phyloP scores from a whole-genome alignment of 2,797 vertebrate species.

The Sebastolobus altivelis region DNA sequence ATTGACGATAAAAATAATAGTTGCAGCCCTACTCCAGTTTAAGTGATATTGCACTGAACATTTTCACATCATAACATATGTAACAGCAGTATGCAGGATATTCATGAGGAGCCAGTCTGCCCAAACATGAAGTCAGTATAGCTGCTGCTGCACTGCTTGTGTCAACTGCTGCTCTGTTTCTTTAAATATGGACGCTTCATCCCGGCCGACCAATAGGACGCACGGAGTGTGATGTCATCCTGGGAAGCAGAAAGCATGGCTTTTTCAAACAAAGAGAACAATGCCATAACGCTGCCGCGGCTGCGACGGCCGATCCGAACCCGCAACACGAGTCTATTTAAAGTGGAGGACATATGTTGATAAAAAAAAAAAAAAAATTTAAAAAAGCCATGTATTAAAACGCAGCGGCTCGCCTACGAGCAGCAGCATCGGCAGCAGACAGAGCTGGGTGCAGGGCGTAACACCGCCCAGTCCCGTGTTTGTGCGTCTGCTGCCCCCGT shows the following conservation, averaged over 20 bases:
- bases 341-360: rapidly evolving
- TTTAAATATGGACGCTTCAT: conserved; percentile 82
- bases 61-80: not conserved
- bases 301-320: conserved; percentile 28
- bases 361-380: not conserved
- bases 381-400: rapidly evolving
- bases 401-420: not conserved
- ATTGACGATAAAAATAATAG: too few species aligned
- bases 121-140: conserved; percentile 10
- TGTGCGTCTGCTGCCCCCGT: conserved; percentile 69
- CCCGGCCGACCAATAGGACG: conserved; percentile 87
- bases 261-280: conserved; percentile 99
- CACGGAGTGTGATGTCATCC: conserved; percentile 93
- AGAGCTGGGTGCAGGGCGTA: conserved; percentile 74
- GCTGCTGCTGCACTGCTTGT: conserved; percentile 54
- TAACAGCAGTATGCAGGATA: not conserved
- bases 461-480: conserved; percentile 83
- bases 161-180: conserved; percentile 74
- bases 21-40: too few species aligned
- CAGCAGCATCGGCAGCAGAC: conserved; percentile 64
- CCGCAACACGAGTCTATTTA: not conserved
- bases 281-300: conserved; percentile 82
- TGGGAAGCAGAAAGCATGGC: conserved; percentile 92
- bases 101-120: not conserved
- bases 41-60: not conserved